Conservation (phyloP, 2,888 invertebrate species). For the Sinhomidia bicolor region DNA sequence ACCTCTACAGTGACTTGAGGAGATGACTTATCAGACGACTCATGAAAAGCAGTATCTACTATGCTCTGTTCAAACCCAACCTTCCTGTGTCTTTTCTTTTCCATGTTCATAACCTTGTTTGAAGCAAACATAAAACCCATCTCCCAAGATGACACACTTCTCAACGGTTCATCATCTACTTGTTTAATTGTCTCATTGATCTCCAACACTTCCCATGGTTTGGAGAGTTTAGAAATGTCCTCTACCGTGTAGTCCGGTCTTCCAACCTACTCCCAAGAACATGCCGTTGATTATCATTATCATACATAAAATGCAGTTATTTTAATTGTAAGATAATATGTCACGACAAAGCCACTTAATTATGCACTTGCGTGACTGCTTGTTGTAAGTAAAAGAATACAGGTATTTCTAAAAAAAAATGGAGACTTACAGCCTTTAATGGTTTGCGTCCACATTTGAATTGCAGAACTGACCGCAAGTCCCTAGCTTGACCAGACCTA, state of each 20-base stretch:
- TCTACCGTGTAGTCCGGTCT: constrained; percentile 60
- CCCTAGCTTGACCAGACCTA: constrained; percentile 37
- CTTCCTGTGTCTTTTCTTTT: too few species aligned
- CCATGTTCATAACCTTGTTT: neutral
- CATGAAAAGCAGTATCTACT: neutral
- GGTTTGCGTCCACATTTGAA: constrained; percentile 72
- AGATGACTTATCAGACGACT: neutral
- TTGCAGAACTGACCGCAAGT: constrained; percentile 58
- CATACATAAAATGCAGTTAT: neutral
- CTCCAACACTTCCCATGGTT: constrained; percentile 46
- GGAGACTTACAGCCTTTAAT: constrained; percentile 53
- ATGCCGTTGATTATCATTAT: too few species aligned
- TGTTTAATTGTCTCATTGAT: neutral
- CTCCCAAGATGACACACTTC: constrained; percentile 55
- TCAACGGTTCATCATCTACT: neutral
- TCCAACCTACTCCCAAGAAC: constrained; percentile 31
- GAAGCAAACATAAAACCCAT: constrained; percentile 54
- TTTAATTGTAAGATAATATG: neutral
- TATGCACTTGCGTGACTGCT: too few species aligned
- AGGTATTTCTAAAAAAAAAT: too few species aligned
- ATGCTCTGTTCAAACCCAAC: constrained; percentile 46
- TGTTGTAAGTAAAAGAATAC: too few species aligned
- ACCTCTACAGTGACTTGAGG: neutral
- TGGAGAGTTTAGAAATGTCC: constrained; percentile 16
- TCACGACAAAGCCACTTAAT: too few species aligned